Evolutionary conservation across 2,888 invertebrate genomes (phyloP).

Genomic region (Meteorus cinctellus): DNA sequence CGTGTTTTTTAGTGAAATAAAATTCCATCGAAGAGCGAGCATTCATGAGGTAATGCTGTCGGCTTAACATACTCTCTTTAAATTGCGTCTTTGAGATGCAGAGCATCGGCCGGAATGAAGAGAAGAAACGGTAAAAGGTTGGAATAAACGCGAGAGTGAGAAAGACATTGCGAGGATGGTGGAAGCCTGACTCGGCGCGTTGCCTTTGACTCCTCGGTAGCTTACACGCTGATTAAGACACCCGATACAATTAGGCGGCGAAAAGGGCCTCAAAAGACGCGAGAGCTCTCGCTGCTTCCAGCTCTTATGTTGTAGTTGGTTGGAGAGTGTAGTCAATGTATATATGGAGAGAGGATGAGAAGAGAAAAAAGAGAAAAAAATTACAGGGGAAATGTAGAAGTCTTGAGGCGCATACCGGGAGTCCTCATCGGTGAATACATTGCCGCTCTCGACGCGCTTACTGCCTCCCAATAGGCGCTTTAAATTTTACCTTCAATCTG

Average conservation of each 20-base stretch:
- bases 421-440: constrained; percentile 55
- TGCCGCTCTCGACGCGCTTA: neutral
- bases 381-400: constrained; percentile 29
- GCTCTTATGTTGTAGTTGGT: constrained; percentile 7
- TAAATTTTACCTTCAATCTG: constrained; percentile 11
- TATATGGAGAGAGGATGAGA: constrained; percentile 42
- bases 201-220: constrained; percentile 64
- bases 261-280: constrained; percentile 67
- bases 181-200: constrained; percentile 50
- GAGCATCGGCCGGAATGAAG: constrained; percentile 58
- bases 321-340: constrained; percentile 17
- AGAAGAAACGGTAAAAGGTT: constrained; percentile 46
- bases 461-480: neutral
- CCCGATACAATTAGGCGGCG: constrained; percentile 71
- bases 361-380: neutral
- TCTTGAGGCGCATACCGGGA: constrained; percentile 39
- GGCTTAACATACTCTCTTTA: constrained; percentile 67
- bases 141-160: constrained; percentile 30
- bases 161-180: constrained; percentile 41
- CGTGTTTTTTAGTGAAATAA: constrained; percentile 17
- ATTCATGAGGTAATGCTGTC: constrained; percentile 45
- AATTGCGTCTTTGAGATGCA: constrained; percentile 72
- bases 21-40: constrained; percentile 23
- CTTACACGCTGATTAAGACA: constrained; percentile 73
- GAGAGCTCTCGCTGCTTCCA: constrained; percentile 23